These are phyloP conservation scores for Pyrochroa serraticornis DNA, from an alignment of 2,888 invertebrate genomes.

Conservation along the genomic window DNA sequence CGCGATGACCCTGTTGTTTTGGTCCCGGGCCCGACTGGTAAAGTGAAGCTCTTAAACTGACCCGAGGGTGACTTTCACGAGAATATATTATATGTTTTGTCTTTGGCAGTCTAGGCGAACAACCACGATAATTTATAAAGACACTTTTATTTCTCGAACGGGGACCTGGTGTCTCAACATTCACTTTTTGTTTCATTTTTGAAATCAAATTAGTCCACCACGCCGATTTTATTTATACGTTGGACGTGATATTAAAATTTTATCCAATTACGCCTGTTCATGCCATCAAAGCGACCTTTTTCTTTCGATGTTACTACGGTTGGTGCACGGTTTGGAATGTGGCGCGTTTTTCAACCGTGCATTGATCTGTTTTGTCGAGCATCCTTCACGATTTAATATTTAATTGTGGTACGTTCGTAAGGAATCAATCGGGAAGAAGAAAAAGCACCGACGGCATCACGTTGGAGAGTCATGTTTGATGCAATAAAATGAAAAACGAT, in stretches of 20 bases:
- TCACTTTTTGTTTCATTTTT: slow-evolving; percentile 11
- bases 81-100: slow-evolving; percentile 20
- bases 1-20: slow-evolving; percentile 11
- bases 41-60: slow-evolving; percentile 8
- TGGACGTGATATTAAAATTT: no score
- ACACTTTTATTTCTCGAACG: slow-evolving; percentile 9
- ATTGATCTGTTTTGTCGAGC: no score
- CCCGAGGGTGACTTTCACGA: slow-evolving; percentile 27
- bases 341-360: no score
- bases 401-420: slow-evolving; percentile 20
- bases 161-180: background rate
- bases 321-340: no score
- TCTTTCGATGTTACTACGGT: no score
- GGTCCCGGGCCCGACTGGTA: slow-evolving; percentile 11
- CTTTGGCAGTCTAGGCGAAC: slow-evolving; percentile 6
- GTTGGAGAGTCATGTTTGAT: slow-evolving; percentile 34
- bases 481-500: slow-evolving; percentile 31
- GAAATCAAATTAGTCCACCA: background rate
- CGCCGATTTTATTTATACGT: slow-evolving; percentile 8
- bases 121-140: slow-evolving; percentile 21
- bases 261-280: no score
- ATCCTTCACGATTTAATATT: background rate
- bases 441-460: slow-evolving; percentile 33
- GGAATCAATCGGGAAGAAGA: slow-evolving; percentile 25
- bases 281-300: no score